Evolutionary conservation across 2,113 vertebrate genomes (phyloP), one percentile per base, ranked within the genome.

Genomic region (Urocolius indicus): DNA sequence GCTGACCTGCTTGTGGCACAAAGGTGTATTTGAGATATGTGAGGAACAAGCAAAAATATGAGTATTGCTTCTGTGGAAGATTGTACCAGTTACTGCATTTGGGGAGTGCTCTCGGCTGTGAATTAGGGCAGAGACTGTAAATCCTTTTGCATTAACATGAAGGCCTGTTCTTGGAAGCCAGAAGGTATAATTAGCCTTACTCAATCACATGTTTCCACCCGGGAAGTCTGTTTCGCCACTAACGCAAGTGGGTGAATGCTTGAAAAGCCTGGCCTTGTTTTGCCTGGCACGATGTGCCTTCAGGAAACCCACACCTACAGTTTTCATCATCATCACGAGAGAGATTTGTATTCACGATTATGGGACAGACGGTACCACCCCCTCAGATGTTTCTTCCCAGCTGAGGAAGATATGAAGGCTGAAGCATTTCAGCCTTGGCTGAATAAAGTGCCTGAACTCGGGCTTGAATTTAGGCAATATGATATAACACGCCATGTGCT

Each of bases 181-280:
- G 65, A n/a, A 90, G 68, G 41, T 83, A 61, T 96, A 91, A 89
- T 94, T 94, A 93, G 49, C 21, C 16, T 94, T 91, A 87, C 79
- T 84, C 69, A 72, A 68, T 78, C 76, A 51, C 66, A 49, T 24
- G 30, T 87, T 95, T 89, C 45, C 48, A 89, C 45, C 1, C 0
- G 32, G 51, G 48, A 75, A 91, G 57, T 86, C 73, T 89, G 48
- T 84, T 92, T 89, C 74, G 61, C 19, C 69, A 91, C 48, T 52
- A 52, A n/a, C 73, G 90, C 38, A 36, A n/a, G 58, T 75, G 32
- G 18, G 43, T 67, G 61, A 78, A 84, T 65, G 69, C 84, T 94
- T 96, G 84, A 79, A 91, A 92, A 93, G 73, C 52, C n/a, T 59
- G 67, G 83, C 73, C 69, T 89, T 84, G 48, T 97, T 96, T 93